These are phyloP conservation scores for Heliothis virescens DNA, from an alignment of 1,140 invertebrate genomes.

Conservation along the genomic window DNA sequence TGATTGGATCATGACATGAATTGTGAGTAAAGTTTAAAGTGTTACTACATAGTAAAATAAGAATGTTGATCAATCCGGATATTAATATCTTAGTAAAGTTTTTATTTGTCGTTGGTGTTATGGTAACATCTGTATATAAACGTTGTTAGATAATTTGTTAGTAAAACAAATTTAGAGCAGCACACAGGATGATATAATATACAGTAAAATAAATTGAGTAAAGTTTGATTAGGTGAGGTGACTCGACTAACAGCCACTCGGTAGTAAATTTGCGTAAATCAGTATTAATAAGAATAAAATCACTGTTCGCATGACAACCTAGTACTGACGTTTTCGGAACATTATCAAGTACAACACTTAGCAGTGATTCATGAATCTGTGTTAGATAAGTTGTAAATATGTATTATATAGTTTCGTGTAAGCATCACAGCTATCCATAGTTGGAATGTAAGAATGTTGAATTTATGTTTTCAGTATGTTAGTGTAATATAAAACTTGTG, in stretches of 20 bases:
- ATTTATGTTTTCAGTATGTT: slow-evolving; percentile 35
- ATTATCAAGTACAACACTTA: slow-evolving; percentile 56
- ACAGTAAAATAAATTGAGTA: slow-evolving; percentile 28
- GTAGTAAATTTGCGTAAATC: slow-evolving; percentile 44
- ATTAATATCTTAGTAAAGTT: slow-evolving; percentile 70
- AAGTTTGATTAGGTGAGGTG: slow-evolving; percentile 7
- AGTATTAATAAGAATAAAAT: slow-evolving; percentile 47
- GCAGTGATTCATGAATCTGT: slow-evolving; percentile 53
- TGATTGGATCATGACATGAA: slow-evolving; percentile 73
- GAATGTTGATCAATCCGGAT: slow-evolving; percentile 58
- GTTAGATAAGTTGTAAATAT: slow-evolving; percentile 55
- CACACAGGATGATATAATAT: slow-evolving; percentile 11
- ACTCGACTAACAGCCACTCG: slow-evolving; percentile 9
- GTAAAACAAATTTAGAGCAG: slow-evolving; percentile 26
- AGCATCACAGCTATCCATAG: slow-evolving; percentile 53
- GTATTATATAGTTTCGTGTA: slow-evolving; percentile 51
- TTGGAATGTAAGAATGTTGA: slow-evolving; percentile 36
- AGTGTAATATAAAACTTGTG: slow-evolving; percentile 13
- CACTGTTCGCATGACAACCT: slow-evolving; percentile 41
- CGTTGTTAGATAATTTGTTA: slow-evolving; percentile 27
- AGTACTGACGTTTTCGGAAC: slow-evolving; percentile 24
- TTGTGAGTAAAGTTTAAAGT: slow-evolving; percentile 63
- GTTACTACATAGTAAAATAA: slow-evolving; percentile 59
- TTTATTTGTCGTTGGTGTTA: slow-evolving; percentile 76
- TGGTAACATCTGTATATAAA: slow-evolving; percentile 64